phyloP scores from a whole-genome alignment of 2,888 invertebrate genomes.

The Lasioglossum figueresi region DNA sequence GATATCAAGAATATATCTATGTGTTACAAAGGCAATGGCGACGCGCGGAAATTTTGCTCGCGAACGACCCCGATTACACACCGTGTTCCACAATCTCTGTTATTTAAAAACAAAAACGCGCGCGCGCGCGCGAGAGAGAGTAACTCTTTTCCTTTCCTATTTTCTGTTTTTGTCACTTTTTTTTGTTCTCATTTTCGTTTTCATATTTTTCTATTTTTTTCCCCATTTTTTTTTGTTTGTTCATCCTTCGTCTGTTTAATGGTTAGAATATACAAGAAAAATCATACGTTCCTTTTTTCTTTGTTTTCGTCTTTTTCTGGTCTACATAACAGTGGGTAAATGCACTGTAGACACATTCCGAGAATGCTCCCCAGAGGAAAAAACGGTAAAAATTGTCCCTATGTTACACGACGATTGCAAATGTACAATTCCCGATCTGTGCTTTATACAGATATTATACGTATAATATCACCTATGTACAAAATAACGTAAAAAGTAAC shows the following conservation, averaged over 20 bases:
- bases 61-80: constrained; percentile 33
- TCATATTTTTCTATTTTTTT: not conserved
- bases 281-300: constrained; percentile 27
- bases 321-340: constrained; percentile 60
- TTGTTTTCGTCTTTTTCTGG: constrained; percentile 13
- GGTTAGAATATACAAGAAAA: constrained; percentile 42
- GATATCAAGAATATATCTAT: constrained; percentile 66
- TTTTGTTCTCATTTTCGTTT: not conserved
- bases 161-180: not conserved
- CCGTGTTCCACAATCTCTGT: not conserved
- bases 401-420: constrained; percentile 33
- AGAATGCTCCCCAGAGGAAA: constrained; percentile 48
- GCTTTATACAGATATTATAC: constrained; percentile 39
- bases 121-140: not conserved
- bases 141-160: not conserved
- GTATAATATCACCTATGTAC: constrained; percentile 46
- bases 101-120: not conserved
- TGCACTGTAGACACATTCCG: constrained; percentile 57
- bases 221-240: not conserved
- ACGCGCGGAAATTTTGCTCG: constrained; percentile 43
- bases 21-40: constrained; percentile 57
- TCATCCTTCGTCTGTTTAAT: constrained; percentile 3
- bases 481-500: constrained; percentile 54
- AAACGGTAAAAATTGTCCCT: constrained; percentile 31
- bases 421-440: constrained; percentile 47